phyloP scores from a whole-genome alignment of 2,113 vertebrate genomes.

The Oryzias celebensis region DNA sequence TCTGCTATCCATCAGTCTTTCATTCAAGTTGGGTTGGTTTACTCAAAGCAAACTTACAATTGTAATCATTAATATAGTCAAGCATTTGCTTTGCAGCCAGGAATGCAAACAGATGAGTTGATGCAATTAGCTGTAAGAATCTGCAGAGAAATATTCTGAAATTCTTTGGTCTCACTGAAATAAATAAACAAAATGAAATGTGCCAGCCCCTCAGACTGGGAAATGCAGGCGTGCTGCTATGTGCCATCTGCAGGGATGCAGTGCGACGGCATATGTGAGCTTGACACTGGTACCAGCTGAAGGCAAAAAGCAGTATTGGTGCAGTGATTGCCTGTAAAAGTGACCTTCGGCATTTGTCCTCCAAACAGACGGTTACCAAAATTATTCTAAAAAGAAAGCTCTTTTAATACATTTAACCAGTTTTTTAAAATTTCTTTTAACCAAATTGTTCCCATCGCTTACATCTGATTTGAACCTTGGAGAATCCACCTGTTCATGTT shows the following conservation, averaged over 20 bases:
- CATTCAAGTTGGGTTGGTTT: slow-evolving; percentile 19
- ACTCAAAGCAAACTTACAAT: too few relatives aligned
- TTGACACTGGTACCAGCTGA: background rate
- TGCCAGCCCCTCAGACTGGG: background rate
- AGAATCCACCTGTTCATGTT: too few relatives aligned
- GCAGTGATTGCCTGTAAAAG: background rate
- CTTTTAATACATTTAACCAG: background rate
- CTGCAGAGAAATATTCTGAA: background rate
- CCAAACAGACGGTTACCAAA: background rate
- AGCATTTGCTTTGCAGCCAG: background rate
- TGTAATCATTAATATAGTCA: background rate
- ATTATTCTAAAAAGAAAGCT: background rate
- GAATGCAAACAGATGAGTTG: background rate
- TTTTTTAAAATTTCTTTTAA: too few relatives aligned
- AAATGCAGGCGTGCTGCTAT: background rate
- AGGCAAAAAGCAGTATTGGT: background rate
- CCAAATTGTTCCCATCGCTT: background rate
- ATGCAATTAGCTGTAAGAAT: background rate
- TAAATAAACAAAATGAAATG: slow-evolving; percentile 11
- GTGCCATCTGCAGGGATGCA: background rate
- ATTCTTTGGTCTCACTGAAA: slow-evolving; percentile 4
- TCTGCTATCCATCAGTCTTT: slow-evolving; percentile 38
- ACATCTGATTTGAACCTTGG: background rate
- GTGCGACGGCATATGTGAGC: background rate
- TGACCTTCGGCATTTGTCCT: background rate